phyloP scores from a whole-genome alignment of 1,140 invertebrate species.

The Brachionus asplanchnoidis region DNA sequence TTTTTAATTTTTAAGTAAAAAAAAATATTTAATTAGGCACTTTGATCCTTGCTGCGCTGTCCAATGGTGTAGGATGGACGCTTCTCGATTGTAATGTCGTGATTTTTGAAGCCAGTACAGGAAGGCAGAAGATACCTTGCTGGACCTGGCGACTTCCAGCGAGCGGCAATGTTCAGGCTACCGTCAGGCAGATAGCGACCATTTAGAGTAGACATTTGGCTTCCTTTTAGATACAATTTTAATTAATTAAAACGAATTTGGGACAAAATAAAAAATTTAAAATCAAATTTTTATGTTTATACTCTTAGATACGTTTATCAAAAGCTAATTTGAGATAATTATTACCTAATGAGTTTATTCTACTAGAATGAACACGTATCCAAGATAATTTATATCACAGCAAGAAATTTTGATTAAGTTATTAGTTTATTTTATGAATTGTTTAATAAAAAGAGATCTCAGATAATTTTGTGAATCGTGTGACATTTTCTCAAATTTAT shows the following conservation, averaged over 20 bases:
- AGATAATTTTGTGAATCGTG: not conserved
- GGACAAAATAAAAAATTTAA: not conserved
- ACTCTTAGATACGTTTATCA: conserved; percentile 25
- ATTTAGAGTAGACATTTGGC: not conserved
- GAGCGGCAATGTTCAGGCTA: not conserved
- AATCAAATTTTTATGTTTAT: conserved; percentile 19
- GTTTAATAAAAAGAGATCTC: not conserved
- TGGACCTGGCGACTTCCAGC: conserved; percentile 37
- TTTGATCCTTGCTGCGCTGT: not conserved
- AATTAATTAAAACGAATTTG: not conserved
- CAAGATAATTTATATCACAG: conserved; percentile 18
- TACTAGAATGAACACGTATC: not conserved
- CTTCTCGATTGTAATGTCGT: conserved; percentile 19
- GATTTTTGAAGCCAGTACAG: conserved; percentile 17
- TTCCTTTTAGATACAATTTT: not conserved
- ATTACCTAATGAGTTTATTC: not conserved
- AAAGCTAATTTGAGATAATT: conserved; percentile 20
- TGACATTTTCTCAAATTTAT: conserved; percentile 9
- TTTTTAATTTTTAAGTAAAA: not conserved
- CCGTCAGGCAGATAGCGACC: conserved; percentile 38
- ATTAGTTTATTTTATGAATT: conserved; percentile 1
- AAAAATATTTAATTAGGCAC: not conserved
- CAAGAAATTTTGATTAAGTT: not conserved
- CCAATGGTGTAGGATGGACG: conserved; percentile 25
- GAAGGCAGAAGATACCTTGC: conserved; percentile 14